Evolutionary conservation across 2,797 vertebrate species (phyloP), one percentile per base, ranked within the genome.

Genomic region (Gallinago solitaria): DNA sequence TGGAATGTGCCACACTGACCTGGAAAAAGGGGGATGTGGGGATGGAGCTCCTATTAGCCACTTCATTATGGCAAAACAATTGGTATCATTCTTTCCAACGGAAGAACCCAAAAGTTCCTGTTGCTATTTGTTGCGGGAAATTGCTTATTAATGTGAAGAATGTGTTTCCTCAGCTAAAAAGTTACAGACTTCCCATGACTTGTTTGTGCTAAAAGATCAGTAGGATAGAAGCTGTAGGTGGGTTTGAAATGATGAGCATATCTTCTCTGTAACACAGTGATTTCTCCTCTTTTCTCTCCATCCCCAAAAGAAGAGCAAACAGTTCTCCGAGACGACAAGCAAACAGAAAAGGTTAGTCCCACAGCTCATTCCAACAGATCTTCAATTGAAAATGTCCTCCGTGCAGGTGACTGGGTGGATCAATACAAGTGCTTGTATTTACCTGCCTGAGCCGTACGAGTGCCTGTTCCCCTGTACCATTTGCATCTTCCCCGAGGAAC

Each of bases 1-100:
- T 92, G 98, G 98, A 98, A 98, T 98, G 98, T 96, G 96, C 98
- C 89, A 97, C 90, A 96, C 91, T 96, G 97, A 98, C 97, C 98
- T 89, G 95, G 73, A 96, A 79, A 83, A 87, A 94, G 87, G 91
- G 96, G 94, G 96, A 97, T 63, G 75, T 65, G 68, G 68, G 53
- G 84, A 94, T 86, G 51, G 20, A 86, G 56, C 75, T 68, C 93
- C 93, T 95, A 97, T 97, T 82, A 98, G 96, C 92, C 88, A 41
- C 96, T 97, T 97, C 81, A 93, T 91, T 90, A 74, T 82, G 59
- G 76, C 93, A 97, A 93, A 96, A 69, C 70, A 93, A 95, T 93
- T 83, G 61, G 90, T 93, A 96, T 87, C 90, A 83, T 69, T 79
- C 56, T 63, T 94, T 90, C 63, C 86, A 90, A 11, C 0, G 9